phyloP scores from a whole-genome alignment of 2,888 invertebrate species.

The Hoplodrina ambigua region DNA sequence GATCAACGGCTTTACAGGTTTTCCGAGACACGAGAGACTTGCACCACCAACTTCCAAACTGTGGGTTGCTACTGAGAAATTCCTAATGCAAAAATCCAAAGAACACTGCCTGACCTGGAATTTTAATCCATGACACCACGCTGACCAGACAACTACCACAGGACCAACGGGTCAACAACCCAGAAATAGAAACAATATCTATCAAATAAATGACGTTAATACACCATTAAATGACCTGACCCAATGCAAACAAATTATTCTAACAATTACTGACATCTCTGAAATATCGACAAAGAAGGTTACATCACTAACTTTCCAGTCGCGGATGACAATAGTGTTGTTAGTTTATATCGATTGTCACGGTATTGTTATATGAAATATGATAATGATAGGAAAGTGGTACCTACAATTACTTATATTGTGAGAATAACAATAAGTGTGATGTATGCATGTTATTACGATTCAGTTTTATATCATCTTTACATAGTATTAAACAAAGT shows the following conservation, averaged over 20 bases:
- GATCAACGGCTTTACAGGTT: too few species aligned
- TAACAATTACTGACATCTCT: constrained; percentile 47
- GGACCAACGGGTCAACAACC: too few species aligned
- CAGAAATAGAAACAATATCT: background rate
- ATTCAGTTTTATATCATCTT: background rate
- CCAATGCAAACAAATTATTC: constrained; percentile 52
- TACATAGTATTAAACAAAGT: too few species aligned
- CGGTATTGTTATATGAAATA: constrained; percentile 32
- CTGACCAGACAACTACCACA: background rate
- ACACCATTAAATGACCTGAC: constrained; percentile 25
- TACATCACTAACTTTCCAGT: constrained; percentile 53
- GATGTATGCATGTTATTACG: constrained; percentile 1
- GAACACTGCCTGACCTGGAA: too few species aligned
- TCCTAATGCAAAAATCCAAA: too few species aligned
- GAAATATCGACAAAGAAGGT: constrained; percentile 36
- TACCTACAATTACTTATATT: constrained; percentile 34
- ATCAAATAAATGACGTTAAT: constrained; percentile 11
- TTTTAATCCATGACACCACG: background rate
- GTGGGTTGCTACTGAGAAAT: too few species aligned
- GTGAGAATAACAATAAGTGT: constrained; percentile 5
- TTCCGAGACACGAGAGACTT: too few species aligned
- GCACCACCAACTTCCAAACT: too few species aligned
- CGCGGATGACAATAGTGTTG: constrained; percentile 42
- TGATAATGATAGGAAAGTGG: constrained; percentile 40
- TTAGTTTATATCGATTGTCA: constrained; percentile 41